Percentiles rank a stretch among this genome's conserved stretches.
phyloP scores from a whole-genome alignment of 2,113 vertebrate species.

The Morone saxatilis region DNA sequence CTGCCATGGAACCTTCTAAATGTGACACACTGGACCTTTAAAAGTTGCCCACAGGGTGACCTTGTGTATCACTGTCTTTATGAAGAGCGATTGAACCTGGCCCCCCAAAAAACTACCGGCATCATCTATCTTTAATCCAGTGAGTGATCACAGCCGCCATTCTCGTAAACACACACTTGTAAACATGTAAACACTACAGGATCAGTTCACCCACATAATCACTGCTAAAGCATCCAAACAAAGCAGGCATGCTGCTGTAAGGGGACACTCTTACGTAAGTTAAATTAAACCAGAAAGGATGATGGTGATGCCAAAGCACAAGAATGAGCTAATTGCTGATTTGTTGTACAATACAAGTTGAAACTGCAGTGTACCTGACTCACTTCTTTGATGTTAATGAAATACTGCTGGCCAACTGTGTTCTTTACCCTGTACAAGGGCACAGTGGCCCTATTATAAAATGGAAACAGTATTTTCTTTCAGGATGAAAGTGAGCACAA shows the following conservation, averaged over 20 bases:
- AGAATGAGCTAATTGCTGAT: slow-evolving; percentile 70
- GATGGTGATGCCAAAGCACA: slow-evolving; percentile 56
- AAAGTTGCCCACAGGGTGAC: background rate
- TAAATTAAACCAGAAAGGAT: slow-evolving; percentile 60
- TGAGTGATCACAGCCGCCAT: slow-evolving; percentile 42
- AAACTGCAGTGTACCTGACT: slow-evolving; percentile 59
- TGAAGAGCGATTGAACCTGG: background rate
- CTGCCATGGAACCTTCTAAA: too few relatives aligned
- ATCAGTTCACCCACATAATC: slow-evolving; percentile 49
- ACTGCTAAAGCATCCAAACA: slow-evolving; percentile 61
- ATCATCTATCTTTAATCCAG: slow-evolving; percentile 37
- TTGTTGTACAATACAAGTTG: slow-evolving; percentile 52
- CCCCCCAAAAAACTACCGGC: background rate
- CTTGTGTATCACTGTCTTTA: background rate
- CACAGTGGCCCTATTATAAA: slow-evolving; percentile 36
- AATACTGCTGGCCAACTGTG: slow-evolving; percentile 51
- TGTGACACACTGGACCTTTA: background rate
- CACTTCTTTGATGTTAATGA: slow-evolving; percentile 68
- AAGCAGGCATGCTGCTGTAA: slow-evolving; percentile 38
- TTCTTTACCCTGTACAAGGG: slow-evolving; percentile 11
- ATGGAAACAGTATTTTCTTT: slow-evolving; percentile 47
- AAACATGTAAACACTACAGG: slow-evolving; percentile 63
- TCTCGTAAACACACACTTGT: slow-evolving; percentile 55
- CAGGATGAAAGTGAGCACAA: slow-evolving; percentile 43
- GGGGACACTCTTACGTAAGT: slow-evolving; percentile 60